Evolutionary conservation across 2,113 vertebrate genomes (phyloP).

Genomic region (Cyprinodon variegatus): DNA sequence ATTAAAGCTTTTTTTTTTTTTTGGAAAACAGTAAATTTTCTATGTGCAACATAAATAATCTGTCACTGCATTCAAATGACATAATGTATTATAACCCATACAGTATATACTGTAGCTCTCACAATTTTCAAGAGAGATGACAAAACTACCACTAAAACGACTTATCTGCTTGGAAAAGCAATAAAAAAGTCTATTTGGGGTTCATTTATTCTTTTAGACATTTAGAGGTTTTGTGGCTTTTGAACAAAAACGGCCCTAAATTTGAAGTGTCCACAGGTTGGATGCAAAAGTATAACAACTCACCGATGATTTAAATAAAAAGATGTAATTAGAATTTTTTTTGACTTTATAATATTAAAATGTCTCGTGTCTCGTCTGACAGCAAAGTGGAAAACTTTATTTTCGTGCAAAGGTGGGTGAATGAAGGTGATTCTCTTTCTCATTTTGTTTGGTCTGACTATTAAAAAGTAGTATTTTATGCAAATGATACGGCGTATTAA

Average conservation of each 20-base stretch:
- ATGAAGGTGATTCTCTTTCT: too few relatives aligned
- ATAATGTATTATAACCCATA: too few relatives aligned
- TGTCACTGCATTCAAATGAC: too few relatives aligned
- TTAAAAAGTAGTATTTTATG: background rate
- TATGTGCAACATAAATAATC: too few relatives aligned
- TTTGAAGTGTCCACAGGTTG: background rate
- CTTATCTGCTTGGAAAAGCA: background rate
- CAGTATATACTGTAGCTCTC: too few relatives aligned
- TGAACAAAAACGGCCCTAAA: background rate
- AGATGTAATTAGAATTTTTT: background rate
- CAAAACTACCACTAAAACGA: background rate
- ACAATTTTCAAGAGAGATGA: too few relatives aligned
- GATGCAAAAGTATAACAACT: background rate
- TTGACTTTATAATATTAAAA: background rate
- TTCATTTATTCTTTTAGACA: background rate
- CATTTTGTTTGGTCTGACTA: background rate
- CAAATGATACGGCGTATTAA: background rate
- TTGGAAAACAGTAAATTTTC: too few relatives aligned
- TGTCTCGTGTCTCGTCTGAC: background rate
- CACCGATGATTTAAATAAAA: too few relatives aligned
- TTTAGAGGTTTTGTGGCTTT: background rate
- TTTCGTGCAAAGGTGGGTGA: background rate
- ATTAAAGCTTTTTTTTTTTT: too few relatives aligned
- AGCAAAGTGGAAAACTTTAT: background rate
- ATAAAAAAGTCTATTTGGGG: background rate